Evolutionary conservation across 2,888 invertebrate species (phyloP).

Genomic region (Glyphotaelius pellucidus): DNA sequence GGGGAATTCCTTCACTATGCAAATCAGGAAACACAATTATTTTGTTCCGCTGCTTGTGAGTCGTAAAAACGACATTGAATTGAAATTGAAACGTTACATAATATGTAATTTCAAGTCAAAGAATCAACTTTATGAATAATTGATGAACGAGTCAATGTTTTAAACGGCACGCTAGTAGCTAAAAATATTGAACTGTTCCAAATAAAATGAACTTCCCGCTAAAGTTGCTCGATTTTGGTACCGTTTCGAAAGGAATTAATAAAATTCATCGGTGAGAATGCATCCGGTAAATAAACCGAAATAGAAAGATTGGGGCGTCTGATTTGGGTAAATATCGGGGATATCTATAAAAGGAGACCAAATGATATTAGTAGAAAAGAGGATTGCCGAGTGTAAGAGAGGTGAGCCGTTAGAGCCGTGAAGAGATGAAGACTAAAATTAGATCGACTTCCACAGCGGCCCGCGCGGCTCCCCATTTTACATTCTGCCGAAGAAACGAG

Average conservation of each 20-base stretch:
- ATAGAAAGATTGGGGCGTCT: not conserved
- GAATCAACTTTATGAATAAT: conserved; percentile 2
- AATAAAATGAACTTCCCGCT: not conserved
- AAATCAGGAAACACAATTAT: not conserved
- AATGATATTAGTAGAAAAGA: not conserved
- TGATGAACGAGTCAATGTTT: not conserved
- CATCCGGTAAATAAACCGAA: not conserved
- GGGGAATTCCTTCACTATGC: not conserved
- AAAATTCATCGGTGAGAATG: not conserved
- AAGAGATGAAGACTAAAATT: not conserved
- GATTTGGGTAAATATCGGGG: not conserved
- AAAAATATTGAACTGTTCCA: not conserved
- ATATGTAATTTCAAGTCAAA: not conserved
- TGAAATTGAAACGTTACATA: not conserved
- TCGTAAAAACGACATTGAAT: not conserved
- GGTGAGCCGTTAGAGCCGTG: not conserved
- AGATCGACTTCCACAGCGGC: not conserved
- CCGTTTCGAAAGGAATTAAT: not conserved
- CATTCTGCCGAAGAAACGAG: conserved; percentile 6
- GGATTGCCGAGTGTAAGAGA: not conserved
- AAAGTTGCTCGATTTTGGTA: not conserved
- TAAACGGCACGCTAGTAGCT: not conserved
- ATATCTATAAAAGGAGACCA: not conserved
- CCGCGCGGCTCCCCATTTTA: not conserved
- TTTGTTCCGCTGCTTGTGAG: not conserved